Evolutionary conservation across 1,140 invertebrate genomes (phyloP), one percentile per base, ranked within the genome.

Genomic region (Metopolophium dirhodum): DNA sequence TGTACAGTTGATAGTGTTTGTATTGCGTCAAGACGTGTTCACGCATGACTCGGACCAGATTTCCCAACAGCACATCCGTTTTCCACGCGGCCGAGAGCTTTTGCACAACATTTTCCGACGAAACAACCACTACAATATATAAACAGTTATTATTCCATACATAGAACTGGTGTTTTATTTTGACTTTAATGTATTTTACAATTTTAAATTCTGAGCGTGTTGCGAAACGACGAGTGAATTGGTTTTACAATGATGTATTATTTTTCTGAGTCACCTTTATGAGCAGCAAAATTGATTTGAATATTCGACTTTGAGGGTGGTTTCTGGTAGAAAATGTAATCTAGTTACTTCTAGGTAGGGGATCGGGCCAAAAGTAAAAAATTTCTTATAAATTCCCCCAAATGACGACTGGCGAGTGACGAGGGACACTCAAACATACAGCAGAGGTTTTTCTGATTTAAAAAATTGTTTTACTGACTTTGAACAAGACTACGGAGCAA

Each of bases 11-110:
- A 86, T 93, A 85, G 35, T 93, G 22, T 93, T 93, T 93, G 49
- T 93, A 93, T 23, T 93, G 91, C 9, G 91, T 93, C 91, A 93
- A 86, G 4, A 93, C 91, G 51, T 93, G 82, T 57, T 93, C 91
- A 1, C 91, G 91, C 77, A 93, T 93, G 35, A 93, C 91, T 22
- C 49, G n/a, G 3, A 93, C 23, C n/a, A 93, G 82, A 14, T 57
- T 23, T 35, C 77, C 37, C 91, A 92, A 85, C 4, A 92, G 26
- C 30, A 54, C 47, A 11, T 92, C 77, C 20, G 77, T 83, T 41
- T 93, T 85, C 82, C 82, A 54, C 1, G 23, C 22, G 6, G 82
- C 49, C 49, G 82, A 49, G 1, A 93, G 23, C 35, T 83, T 93
- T n/a, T 54, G 45, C 14, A 85, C 91, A 11, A 85, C 91, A 37